Conservation (phyloP, 2,113 vertebrate genomes). For the Pionites leucogaster region DNA sequence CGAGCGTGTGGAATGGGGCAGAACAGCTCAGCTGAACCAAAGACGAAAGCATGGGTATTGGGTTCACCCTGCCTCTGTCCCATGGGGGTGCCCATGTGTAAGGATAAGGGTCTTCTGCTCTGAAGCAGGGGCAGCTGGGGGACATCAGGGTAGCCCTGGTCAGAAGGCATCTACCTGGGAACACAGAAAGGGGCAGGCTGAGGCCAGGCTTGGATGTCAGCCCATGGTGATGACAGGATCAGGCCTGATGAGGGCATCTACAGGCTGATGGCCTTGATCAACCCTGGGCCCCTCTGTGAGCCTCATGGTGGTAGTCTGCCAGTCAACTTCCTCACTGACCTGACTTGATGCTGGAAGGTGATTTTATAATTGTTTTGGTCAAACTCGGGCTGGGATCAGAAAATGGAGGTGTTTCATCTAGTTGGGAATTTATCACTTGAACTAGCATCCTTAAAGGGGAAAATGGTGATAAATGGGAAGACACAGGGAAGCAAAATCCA, state of each 20-base stretch:
- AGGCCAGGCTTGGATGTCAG: rapidly evolving
- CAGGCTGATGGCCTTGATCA: no score
- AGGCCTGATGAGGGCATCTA: rapidly evolving
- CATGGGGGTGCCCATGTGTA: rapidly evolving
- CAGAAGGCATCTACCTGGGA: neutral
- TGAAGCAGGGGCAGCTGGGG: neutral
- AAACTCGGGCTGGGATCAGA: neutral
- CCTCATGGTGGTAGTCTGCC: neutral
- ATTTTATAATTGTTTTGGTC: neutral
- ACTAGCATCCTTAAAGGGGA: neutral
- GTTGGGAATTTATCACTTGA: neutral
- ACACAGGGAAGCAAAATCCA: neutral
- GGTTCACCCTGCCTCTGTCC: neutral
- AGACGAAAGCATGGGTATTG: rapidly evolving
- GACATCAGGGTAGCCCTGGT: neutral
- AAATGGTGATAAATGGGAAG: neutral
- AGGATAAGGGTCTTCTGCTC: neutral
- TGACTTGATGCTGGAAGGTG: neutral
- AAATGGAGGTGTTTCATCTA: neutral
- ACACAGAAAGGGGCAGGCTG: neutral
- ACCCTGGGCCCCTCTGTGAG: neutral
- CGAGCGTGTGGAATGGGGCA: rapidly evolving
- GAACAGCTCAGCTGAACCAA: neutral
- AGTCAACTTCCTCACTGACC: neutral
- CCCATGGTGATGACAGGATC: neutral